These are phyloP conservation scores for Neolamprologus cancellatus DNA, from an alignment of 2,113 vertebrate species.

Conservation along the genomic window DNA sequence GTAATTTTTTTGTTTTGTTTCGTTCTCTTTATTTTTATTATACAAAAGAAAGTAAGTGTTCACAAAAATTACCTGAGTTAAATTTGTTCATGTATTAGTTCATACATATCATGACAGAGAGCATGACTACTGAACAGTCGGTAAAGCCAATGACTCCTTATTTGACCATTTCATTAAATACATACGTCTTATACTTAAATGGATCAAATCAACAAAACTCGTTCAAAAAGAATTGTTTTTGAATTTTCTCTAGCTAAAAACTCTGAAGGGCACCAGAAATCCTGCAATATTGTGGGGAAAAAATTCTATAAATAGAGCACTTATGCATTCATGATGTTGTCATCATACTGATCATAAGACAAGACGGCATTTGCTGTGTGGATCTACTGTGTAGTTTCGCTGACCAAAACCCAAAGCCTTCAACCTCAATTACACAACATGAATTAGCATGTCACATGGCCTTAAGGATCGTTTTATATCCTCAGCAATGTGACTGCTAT, in stretches of 20 bases:
- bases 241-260: background rate
- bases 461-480: background rate
- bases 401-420: background rate
- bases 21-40: background rate
- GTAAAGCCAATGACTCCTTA: background rate
- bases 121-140: background rate
- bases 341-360: background rate
- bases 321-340: background rate
- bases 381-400: background rate
- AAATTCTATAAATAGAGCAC: background rate
- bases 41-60: background rate
- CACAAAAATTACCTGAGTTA: accelerated
- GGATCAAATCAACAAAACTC: background rate
- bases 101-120: background rate
- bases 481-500: background rate
- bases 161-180: background rate
- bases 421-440: background rate
- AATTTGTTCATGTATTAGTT: background rate
- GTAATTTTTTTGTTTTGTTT: background rate
- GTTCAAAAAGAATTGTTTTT: background rate
- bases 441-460: background rate
- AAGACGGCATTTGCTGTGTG: background rate
- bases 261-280: background rate
- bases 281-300: accelerated
- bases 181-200: background rate